These are phyloP conservation scores for Himalopsyche phryganea DNA, from an alignment of 1,140 invertebrate species.

Conservation along the genomic window DNA sequence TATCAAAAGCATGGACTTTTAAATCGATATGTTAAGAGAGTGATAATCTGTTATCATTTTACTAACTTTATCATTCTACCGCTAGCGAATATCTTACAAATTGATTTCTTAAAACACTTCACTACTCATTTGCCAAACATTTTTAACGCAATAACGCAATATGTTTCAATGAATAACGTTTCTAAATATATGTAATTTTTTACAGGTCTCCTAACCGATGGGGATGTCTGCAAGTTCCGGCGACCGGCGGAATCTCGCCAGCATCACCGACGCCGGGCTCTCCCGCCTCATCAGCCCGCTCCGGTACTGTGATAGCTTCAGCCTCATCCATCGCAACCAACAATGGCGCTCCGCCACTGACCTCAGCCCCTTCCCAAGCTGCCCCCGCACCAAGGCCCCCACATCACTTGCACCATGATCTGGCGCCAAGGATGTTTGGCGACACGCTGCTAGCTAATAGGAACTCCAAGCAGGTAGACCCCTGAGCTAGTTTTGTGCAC, in stretches of 20 bases:
- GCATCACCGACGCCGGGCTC: slow-evolving; percentile 26
- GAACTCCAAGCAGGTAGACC: slow-evolving; percentile 50
- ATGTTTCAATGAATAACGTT: no score
- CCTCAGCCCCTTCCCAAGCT: slow-evolving; percentile 34
- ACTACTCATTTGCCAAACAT: no score
- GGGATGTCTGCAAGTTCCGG: slow-evolving; percentile 36
- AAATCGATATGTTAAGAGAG: no score
- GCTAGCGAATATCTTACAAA: no score
- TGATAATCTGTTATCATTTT: no score
- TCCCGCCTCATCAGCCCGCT: slow-evolving; percentile 27
- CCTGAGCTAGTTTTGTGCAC: slow-evolving; percentile 18
- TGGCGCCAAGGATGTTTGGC: slow-evolving; percentile 56
- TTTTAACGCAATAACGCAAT: no score
- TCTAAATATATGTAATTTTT: no score
- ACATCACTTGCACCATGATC: slow-evolving; percentile 35
- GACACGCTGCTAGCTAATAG: slow-evolving; percentile 52
- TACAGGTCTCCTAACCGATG: slow-evolving; percentile 45
- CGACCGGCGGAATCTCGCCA: slow-evolving; percentile 3
- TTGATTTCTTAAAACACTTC: no score
- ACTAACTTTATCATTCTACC: no score
- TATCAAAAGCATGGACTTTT: no score
- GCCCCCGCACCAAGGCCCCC: slow-evolving; percentile 24
- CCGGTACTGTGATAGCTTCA: slow-evolving; percentile 30
- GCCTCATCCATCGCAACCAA: slow-evolving; percentile 23
- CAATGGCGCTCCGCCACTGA: slow-evolving; percentile 33